Percentiles rank a stretch among this genome's conserved stretches.
These are phyloP conservation scores for Drosophila arawakana DNA, from an alignment of 1,140 invertebrate species.

Conservation along the genomic window DNA sequence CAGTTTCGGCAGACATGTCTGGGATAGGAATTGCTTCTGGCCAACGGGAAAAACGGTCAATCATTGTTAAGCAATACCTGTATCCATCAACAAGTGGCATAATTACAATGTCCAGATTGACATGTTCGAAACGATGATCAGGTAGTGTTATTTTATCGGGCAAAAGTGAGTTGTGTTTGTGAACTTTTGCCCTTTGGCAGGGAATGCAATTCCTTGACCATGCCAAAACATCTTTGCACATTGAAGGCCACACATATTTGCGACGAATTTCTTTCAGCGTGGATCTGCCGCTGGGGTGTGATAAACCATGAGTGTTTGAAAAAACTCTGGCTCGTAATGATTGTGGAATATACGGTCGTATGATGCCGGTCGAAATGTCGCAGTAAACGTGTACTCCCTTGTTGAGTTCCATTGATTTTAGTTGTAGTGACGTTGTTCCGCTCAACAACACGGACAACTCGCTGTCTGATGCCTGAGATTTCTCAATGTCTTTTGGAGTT, in stretches of 20 bases:
- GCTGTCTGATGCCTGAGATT: not conserved
- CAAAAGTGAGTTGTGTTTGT: no score
- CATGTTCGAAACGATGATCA: conserved; percentile 53
- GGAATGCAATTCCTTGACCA: no score
- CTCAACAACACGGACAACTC: not conserved
- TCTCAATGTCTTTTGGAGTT: no score
- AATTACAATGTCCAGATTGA: conserved; percentile 77
- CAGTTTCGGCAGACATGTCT: conserved; percentile 68
- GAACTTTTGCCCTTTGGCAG: no score
- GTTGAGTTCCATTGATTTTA: not conserved
- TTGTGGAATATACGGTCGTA: not conserved
- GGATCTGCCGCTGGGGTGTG: conserved; percentile 2
- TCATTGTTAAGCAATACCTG: conserved; percentile 57
- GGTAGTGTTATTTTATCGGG: conserved; percentile 6
- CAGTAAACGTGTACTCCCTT: not conserved
- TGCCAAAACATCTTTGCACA: conserved; percentile 73
- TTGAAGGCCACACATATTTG: conserved; percentile 53
- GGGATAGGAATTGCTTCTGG: conserved; percentile 77
- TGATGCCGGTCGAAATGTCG: not conserved
- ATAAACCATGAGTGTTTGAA: not conserved
- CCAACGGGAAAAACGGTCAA: conserved; percentile 83
- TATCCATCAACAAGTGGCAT: conserved; percentile 47
- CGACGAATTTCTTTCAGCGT: conserved; percentile 29
- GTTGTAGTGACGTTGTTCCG: not conserved
- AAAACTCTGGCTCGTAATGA: not conserved